Conservation (phyloP, 2,888 invertebrate genomes). For the Lasioglossum oenotherae region DNA sequence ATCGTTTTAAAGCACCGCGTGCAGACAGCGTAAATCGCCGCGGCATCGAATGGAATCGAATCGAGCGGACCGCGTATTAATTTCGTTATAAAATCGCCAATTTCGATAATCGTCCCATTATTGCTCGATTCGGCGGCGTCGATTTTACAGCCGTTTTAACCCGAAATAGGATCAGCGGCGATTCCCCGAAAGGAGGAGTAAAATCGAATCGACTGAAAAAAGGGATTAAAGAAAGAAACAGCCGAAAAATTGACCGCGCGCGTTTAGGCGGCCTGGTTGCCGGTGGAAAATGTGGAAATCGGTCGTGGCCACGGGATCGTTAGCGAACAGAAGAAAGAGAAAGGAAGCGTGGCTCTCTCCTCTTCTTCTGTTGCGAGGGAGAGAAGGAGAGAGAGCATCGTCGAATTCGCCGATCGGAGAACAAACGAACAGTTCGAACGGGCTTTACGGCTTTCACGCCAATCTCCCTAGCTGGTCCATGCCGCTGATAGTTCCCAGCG, state of each 20-base stretch:
- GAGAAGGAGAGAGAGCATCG: slow-evolving; percentile 40
- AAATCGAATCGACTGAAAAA: background rate
- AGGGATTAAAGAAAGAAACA: background rate
- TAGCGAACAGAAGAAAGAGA: slow-evolving; percentile 27
- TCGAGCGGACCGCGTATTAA: slow-evolving; percentile 16
- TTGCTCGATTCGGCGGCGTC: slow-evolving; percentile 11
- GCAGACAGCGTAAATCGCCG: background rate
- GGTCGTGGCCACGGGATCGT: slow-evolving; percentile 29
- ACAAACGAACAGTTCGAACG: slow-evolving; percentile 63
- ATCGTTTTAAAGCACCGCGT: background rate
- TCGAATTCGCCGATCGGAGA: slow-evolving; percentile 58
- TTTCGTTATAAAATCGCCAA: slow-evolving; percentile 24
- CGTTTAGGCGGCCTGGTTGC: background rate
- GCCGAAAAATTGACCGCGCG: slow-evolving; percentile 40
- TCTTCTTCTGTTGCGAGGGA: background rate
- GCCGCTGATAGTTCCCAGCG: slow-evolving; percentile 51
- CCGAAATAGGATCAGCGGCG: slow-evolving; percentile 20
- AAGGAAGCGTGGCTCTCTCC: background rate
- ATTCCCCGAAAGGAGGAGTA: background rate
- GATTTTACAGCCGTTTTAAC: slow-evolving; percentile 29
- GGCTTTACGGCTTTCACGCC: slow-evolving; percentile 63
- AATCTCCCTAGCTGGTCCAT: slow-evolving; percentile 54
- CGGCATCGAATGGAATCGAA: background rate
- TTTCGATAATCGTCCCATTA: slow-evolving; percentile 30
- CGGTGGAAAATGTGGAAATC: slow-evolving; percentile 21